Evolutionary conservation across 2,797 vertebrate species (phyloP), one percentile per base, ranked within the genome.

Genomic region (Coregonus ussuriensis): DNA sequence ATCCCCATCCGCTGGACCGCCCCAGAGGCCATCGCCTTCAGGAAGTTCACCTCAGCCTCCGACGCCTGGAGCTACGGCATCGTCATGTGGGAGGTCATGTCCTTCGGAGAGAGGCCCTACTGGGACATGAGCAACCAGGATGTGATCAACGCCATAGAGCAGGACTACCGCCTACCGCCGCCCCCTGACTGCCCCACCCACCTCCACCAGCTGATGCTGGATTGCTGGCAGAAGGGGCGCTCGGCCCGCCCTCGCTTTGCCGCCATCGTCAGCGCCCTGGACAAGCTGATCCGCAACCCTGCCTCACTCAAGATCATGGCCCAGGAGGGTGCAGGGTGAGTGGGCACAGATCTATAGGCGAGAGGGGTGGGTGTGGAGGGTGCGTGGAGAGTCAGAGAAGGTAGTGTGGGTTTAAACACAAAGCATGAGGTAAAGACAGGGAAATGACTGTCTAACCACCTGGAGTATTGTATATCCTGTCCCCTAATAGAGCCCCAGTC

Each of bases 21-120:
- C 2, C 97, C 97, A 0, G 97, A 98, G 84, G 97, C 97, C 15
- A 98, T 98, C 37, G 96, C 97, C 51, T 97, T 96, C 91, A 94
- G 97, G 53, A 97, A 97, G 82, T 98, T 98, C 85, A 97, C 96
- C 1, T 98, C 96, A 0, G 96, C 97, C 81, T 97, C 96, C 16
- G 97, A 98, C 41, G 96, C 95, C 59, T 98, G 97, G 97, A 97
- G 97, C 84, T 98, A 96, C 1, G 97, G 97, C 18, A 97, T 98
- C 1, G 96, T 98, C 83, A 97, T 97, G 96, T 98, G 97, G 97
- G 97, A 98, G 86, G 97, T 98, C 81, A 97, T 97, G 97, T 97
- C 96, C 0, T 98, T 96, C n/a, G 97, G 97, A 63, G 96, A 98
- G 83, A 86, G 96, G 56, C 96, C 96, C 0, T 97, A 97, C 85